Evolutionary conservation across 2,797 vertebrate genomes (phyloP), one percentile per base, ranked within the genome.

Genomic region (Sebastes diaconus): DNA sequence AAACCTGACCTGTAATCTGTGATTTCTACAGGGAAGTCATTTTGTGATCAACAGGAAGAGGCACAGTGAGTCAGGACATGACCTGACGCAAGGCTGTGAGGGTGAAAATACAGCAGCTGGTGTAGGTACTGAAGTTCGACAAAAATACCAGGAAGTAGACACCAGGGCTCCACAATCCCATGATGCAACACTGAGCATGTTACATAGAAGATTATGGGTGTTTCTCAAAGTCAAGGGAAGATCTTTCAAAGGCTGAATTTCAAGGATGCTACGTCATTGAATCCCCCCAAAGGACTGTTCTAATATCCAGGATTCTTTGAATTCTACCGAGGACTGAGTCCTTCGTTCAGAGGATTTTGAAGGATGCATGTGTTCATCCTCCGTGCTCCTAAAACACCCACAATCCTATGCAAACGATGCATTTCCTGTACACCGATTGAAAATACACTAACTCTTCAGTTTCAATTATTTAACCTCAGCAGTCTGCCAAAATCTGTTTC

Each of bases 121-220:
- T 25, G 6, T 57, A 13, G 52, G 54, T 2, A 57, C 3, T 6
- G 24, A 34, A 27, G 46, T 52, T 20, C 9, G 12, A 60, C 22
- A 27, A 32, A 18, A 69, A 20, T 5, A 68, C 39, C 55, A 29
- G 30, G 18, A 36, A 58, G 27, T 22, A 32, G 22, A 76, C 24
- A 50, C 36, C 72, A 77, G 42, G 54, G 29, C 64, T 71, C 29
- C 74, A 80, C 29, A 71, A 79, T 27, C 55, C 55, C 66, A 81
- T 30, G 34, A 72, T 52, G 66, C 55, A 79, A 74, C 30, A 61
- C 20, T 57, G 39, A 50, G 32, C 13, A 63, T 61, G 77, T 10
- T 68, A 64, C 66, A 54, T 39, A n/a, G 83, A 60, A 50, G 11
- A 46, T 42, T 42, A 42, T 42, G 39, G 29, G 18, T 6, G 29